Base-by-base conservation (phyloP, 1,140 invertebrate species). In the Dreissena polymorpha region DNA sequence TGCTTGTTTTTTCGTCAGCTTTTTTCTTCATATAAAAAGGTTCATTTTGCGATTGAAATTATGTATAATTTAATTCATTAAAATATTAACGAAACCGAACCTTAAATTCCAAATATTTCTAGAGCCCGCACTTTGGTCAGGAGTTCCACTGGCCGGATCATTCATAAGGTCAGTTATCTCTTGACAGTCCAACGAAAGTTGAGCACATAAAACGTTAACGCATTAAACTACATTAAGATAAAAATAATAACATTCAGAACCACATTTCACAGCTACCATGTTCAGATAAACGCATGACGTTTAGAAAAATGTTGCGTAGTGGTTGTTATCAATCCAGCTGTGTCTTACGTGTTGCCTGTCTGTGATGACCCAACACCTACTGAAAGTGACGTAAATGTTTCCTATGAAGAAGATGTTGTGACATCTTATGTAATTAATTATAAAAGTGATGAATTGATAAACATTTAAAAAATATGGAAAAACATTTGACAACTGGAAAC, bases 151-250 rank as follows among this genome's bases (percentile, higher is more conserved):
- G n/a, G n/a, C n/a, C n/a, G n/a, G n/a, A n/a, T n/a, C n/a, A n/a
- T n/a, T n/a, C n/a, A n/a, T n/a, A n/a, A n/a, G n/a, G n/a, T n/a
- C n/a, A n/a, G n/a, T n/a, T n/a, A n/a, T n/a, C n/a, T n/a, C n/a
- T n/a, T n/a, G n/a, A 71, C 14, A 21, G 23, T 29, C 8, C 69
- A 8, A 71, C 13, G 21, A 27, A 13, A 25, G 63, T 83, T 10
- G 57, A 74, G 12, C 25, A 83, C 63, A 83, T 83, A 14, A 27
- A 7, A 25, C 74, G 73, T 39, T 74, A 83, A 68, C n/a, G 64
- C 13, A 65, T 75, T 7, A 75, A 69, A 49, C 64, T 73, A 78
- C 13, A 65, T 68, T 18, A 78, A 65, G 63, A 29, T 50, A 0
- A 78, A 78, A 49, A 78, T 67, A 68, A 78, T 14, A 51, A 49